These are phyloP conservation scores for Eueremaeus valkanovi DNA, from an alignment of 2,888 invertebrate genomes.

Conservation along the genomic window DNA sequence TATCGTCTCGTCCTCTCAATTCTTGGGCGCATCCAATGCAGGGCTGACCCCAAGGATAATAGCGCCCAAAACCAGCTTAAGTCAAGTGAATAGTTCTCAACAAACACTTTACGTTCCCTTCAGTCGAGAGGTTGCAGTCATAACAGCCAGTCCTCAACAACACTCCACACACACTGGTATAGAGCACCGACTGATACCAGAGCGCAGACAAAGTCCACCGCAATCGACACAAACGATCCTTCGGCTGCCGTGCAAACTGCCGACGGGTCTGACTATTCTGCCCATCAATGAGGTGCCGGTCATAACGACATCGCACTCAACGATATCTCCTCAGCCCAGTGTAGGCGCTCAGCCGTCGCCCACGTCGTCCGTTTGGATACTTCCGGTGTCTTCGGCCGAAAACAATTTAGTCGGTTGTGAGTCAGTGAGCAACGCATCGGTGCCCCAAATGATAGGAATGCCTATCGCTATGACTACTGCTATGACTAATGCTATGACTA, in stretches of 20 bases:
- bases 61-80: slow-evolving; percentile 6
- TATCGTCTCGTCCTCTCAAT: slow-evolving; percentile 17
- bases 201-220: slow-evolving; percentile 2
- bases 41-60: slow-evolving; percentile 5
- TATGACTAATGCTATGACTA: too few relatives aligned
- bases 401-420: slow-evolving; percentile 8
- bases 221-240: slow-evolving; percentile 15
- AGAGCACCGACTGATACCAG: not conserved
- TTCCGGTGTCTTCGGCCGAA: slow-evolving; percentile 5
- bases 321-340: not conserved
- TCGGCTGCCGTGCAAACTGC: slow-evolving; percentile 36
- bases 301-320: slow-evolving; percentile 26
- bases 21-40: slow-evolving; percentile 3
- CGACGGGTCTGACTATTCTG: slow-evolving; percentile 35
- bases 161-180: not conserved
- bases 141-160: slow-evolving; percentile 1
- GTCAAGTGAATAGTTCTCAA: slow-evolving; percentile 3
- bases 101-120: slow-evolving; percentile 22
- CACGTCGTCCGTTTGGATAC: slow-evolving; percentile 16
- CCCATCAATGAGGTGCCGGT: slow-evolving; percentile 40
- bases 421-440: not conserved
- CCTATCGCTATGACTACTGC: slow-evolving; percentile 26
- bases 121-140: slow-evolving; percentile 8
- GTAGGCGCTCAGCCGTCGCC: slow-evolving; percentile 3
- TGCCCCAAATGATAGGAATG: slow-evolving; percentile 7